phyloP scores from a whole-genome alignment of 2,797 vertebrate species.

The Perodicticus potto region DNA sequence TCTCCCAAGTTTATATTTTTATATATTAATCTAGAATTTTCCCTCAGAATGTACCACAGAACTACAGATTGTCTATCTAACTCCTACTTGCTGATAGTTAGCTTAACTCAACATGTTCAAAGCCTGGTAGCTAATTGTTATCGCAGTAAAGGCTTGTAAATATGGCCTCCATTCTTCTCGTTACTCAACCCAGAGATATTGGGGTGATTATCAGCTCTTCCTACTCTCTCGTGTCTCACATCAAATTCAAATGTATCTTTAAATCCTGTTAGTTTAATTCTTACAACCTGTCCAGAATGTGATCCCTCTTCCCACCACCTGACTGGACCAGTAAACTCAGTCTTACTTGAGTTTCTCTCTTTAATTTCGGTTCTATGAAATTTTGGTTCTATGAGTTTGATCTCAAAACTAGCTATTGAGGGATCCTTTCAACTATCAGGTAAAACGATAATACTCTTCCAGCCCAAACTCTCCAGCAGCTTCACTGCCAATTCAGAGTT shows the following conservation, averaged over 20 bases:
- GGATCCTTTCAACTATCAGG: not conserved
- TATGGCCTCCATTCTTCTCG: not conserved
- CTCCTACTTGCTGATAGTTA: not conserved
- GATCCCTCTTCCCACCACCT: not conserved
- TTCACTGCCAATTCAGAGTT: not conserved
- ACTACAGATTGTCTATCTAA: not conserved
- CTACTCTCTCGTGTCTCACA: not conserved
- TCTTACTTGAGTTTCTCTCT: not conserved
- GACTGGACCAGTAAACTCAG: not conserved
- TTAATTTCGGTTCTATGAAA: not conserved
- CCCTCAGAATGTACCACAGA: not conserved
- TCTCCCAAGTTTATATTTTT: not conserved
- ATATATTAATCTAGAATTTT: not conserved
- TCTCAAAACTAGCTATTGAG: not conserved
- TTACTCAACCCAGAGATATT: not conserved
- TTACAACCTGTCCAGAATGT: not conserved
- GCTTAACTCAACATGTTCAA: not conserved
- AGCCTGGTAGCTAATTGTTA: not conserved
- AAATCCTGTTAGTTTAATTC: not conserved
- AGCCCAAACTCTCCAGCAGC: not conserved
- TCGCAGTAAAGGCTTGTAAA: not conserved
- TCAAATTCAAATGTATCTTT: not conserved
- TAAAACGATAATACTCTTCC: not conserved
- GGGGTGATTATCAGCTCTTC: not conserved
- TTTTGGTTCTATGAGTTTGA: not conserved